Percentiles rank a stretch among this genome's conserved stretches.
Conservation (phyloP, 37 sponge, comb jelly and placozoan species). For the Chondrilla cf. caribensis region DNA sequence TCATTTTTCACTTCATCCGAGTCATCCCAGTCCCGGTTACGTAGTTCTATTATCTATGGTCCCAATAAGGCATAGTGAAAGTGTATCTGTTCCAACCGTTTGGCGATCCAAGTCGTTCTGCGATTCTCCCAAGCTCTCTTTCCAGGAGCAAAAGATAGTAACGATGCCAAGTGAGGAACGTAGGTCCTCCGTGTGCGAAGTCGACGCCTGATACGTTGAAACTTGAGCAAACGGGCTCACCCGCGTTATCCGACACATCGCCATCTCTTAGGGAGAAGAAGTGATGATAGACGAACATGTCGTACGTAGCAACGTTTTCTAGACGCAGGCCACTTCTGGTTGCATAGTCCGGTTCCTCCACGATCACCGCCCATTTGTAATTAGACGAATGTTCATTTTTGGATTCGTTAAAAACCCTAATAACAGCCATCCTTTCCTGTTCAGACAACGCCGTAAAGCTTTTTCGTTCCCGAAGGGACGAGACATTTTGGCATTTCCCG, state of each 20-base stretch:
- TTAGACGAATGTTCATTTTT: background rate
- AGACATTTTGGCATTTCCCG: background rate
- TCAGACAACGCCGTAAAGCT: slow-evolving; percentile 2
- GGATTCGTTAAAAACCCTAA: background rate
- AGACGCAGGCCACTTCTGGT: background rate
- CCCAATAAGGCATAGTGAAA: slow-evolving; percentile 12
- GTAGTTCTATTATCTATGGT: too few species aligned
- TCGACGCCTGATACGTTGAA: background rate
- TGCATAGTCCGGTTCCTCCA: background rate
- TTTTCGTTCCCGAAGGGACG: background rate
- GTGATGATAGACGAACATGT: slow-evolving; percentile 21
- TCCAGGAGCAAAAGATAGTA: slow-evolving; percentile 20
- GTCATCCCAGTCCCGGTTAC: slow-evolving; percentile 20
- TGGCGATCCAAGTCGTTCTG: background rate
- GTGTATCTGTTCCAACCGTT: background rate
- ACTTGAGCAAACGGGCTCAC: too few species aligned
- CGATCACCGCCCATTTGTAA: slow-evolving; percentile 6
- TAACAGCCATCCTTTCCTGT: slow-evolving; percentile 21
- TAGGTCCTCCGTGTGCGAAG: slow-evolving; percentile 29
- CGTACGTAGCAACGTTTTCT: slow-evolving; percentile 26
- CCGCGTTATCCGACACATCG: background rate
- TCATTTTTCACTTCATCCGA: background rate
- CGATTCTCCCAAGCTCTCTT: slow-evolving; percentile 3
- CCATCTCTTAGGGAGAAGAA: background rate
- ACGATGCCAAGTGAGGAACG: slow-evolving; percentile 21